Conservation (phyloP, 2,888 invertebrate genomes). For the Mesorhabditis belari region DNA sequence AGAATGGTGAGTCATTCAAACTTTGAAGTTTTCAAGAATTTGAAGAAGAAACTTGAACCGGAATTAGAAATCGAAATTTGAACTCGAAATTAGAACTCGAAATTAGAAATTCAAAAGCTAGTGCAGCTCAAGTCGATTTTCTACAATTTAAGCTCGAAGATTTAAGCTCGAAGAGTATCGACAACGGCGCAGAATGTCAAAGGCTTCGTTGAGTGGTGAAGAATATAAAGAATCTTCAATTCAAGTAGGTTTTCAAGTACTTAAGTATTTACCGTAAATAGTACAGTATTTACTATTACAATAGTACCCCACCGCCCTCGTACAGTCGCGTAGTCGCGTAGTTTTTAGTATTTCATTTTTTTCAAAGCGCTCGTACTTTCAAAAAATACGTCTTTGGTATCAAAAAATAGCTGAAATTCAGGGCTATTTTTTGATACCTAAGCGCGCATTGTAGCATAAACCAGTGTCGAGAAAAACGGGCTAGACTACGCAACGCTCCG, state of each 20-base stretch:
- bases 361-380: no score
- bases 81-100: neutral
- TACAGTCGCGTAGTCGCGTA: no score
- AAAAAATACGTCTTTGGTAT: no score
- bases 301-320: no score
- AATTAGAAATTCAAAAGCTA: neutral
- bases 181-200: constrained; percentile 35
- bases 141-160: neutral
- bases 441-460: no score
- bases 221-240: constrained; percentile 15
- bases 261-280: neutral
- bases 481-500: no score
- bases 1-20: constrained; percentile 27
- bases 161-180: constrained; percentile 41
- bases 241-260: neutral
- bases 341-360: no score
- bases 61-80: neutral
- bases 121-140: neutral
- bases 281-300: constrained; percentile 4
- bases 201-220: constrained; percentile 36
- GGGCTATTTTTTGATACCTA: no score
- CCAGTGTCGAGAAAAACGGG: no score
- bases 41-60: neutral
- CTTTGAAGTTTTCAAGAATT: neutral
- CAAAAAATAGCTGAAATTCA: no score